Evolutionary conservation across 2,888 invertebrate genomes (phyloP).

Genomic region (Pycnomerus fuliginosus): DNA sequence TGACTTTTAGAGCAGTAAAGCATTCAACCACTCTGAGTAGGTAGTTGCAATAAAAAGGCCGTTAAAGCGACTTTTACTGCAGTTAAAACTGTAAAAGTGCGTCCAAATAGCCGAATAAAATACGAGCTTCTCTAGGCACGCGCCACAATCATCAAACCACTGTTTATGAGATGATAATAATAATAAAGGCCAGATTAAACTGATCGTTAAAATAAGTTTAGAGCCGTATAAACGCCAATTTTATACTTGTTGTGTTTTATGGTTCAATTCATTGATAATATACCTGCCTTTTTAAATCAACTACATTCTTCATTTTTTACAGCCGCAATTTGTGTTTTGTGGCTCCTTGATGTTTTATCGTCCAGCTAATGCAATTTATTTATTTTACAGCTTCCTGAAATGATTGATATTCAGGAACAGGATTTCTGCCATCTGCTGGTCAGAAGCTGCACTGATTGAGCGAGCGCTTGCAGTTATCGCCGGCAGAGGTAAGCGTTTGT

Average conservation of each 20-base stretch:
- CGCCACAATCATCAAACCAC: constrained; percentile 47
- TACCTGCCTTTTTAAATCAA: constrained; percentile 38
- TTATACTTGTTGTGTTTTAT: constrained; percentile 51
- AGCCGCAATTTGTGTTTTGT: too few relatives aligned
- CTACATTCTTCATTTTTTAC: constrained; percentile 30
- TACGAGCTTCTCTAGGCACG: constrained; percentile 51
- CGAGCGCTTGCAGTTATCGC: constrained; percentile 30
- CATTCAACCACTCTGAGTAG: constrained; percentile 41
- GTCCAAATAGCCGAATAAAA: constrained; percentile 50
- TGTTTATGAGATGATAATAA: constrained; percentile 51
- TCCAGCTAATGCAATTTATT: constrained; percentile 20
- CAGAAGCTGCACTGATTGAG: constrained; percentile 38
- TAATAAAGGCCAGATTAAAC: constrained; percentile 53
- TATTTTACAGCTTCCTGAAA: constrained; percentile 19
- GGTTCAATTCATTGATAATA: constrained; percentile 47
- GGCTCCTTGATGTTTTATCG: constrained; percentile 27
- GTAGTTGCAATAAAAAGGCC: constrained; percentile 53
- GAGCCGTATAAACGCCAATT: constrained; percentile 52
- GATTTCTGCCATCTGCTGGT: constrained; percentile 43
- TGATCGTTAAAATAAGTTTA: constrained; percentile 52
- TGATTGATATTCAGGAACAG: constrained; percentile 22
- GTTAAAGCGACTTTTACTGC: constrained; percentile 54
- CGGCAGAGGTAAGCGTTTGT: constrained; percentile 32
- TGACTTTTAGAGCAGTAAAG: constrained; percentile 39
- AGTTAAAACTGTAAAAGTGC: constrained; percentile 54